Base-by-base conservation (phyloP, 92 coral and sea anemone species). In the Hydrozoanthus gracilis region DNA sequence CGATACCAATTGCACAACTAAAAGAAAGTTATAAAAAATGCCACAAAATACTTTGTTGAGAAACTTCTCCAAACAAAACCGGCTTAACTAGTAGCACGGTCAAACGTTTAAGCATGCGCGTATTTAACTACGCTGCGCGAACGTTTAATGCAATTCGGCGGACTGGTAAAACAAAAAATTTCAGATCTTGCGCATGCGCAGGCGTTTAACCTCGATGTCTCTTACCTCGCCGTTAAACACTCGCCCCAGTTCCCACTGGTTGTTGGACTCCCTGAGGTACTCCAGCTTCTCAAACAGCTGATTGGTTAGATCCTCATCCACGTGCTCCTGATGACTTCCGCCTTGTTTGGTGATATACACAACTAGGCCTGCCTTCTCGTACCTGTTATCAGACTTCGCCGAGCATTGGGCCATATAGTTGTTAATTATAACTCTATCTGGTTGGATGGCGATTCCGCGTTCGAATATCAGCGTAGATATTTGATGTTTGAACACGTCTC, bases 191-290 rank as follows among this genome's bases (percentile, higher is more conserved):
- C 39, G 17, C 20, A 62, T 62, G 15, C n/a, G n/a, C 4, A 0
- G 16, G 14, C n/a, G 15, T 62, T 62, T 62, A 5, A 20, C 13
- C 68, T 3, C 12, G 14, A 6, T 14, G 17, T 50, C 7, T 3
- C 7, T 80, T 80, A 80, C 85, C 85, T 80, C 52, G 5, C 18
- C 74, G 8, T 47, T 15, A 39, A 80, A 80, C 70, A 80, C 85
- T 64, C 74, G 60, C 12, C 85, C 73, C 56, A 80, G 56, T 48
- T 80, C 85, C 85, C 85, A 80, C 74, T 80, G 85, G 51, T 80
- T 80, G 39, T 14, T 65, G 74, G 44, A 8, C 45, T 65, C 48
- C 17, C 4, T n/a, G 11, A 80, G 6, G 44, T 80, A 80, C 4
- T 35, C 51, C 60, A 80, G 6, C 6, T 65, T 48, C 10, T 80